Evolutionary conservation across 2,888 invertebrate genomes (phyloP).

Genomic region (Clanis bilineata): DNA sequence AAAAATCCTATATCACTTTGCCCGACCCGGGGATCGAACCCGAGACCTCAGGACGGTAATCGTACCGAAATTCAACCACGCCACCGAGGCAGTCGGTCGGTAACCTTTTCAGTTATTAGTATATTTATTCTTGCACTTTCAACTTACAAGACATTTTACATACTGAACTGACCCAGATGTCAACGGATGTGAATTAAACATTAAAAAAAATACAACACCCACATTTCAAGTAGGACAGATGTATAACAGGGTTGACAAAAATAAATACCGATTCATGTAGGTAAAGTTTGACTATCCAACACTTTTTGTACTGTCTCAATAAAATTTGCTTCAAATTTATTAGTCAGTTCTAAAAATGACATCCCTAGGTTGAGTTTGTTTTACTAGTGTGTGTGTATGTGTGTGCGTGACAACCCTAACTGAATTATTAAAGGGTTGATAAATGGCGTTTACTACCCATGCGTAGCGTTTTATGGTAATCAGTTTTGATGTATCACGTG

Average conservation of each 20-base stretch:
- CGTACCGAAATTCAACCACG: too few species aligned
- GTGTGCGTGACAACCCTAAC: background rate
- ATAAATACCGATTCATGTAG: too few species aligned
- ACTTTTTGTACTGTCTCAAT: too few species aligned
- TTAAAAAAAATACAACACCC: background rate
- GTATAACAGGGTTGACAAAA: background rate
- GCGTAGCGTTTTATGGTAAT: background rate
- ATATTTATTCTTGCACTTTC: background rate
- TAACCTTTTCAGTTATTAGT: background rate
- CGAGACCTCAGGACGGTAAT: too few species aligned
- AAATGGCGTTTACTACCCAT: background rate
- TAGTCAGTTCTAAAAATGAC: too few species aligned
- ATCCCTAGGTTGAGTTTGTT: too few species aligned
- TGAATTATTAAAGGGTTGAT: background rate
- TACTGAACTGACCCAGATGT: background rate
- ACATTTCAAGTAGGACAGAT: background rate
- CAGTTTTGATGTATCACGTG: background rate
- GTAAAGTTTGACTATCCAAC: too few species aligned
- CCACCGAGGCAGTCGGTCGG: too few species aligned
- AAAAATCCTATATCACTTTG: too few species aligned
- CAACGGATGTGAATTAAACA: background rate
- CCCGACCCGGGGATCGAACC: too few species aligned
- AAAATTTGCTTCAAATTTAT: too few species aligned
- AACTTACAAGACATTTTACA: background rate
- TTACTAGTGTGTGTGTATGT: too few species aligned